phyloP scores from a whole-genome alignment of 2,113 vertebrate species.

The Cinclus mexicanus region DNA sequence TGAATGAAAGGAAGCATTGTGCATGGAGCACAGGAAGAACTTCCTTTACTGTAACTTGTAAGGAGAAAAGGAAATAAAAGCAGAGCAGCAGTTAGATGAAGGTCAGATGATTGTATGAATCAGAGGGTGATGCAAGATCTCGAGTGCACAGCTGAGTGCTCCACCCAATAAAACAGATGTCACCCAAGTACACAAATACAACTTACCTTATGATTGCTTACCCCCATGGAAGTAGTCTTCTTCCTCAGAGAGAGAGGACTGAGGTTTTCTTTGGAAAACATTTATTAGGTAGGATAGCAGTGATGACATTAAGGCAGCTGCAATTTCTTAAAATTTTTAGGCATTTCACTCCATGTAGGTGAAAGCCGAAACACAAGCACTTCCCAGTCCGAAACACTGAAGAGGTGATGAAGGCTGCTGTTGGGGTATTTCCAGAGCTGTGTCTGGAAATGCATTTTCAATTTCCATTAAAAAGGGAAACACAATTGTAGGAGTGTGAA shows the following conservation, averaged over 20 bases:
- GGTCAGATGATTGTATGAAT: constrained; percentile 51
- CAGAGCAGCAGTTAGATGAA: neutral
- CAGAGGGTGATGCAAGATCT: constrained; percentile 10
- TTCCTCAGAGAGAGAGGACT: neutral
- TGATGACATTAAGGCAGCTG: neutral
- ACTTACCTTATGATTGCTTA: neutral
- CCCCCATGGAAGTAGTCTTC: neutral
- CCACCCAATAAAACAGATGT: neutral
- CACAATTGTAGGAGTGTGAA: neutral
- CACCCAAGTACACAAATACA: neutral
- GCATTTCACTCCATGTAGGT: neutral
- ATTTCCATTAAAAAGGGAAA: neutral
- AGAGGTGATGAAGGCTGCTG: neutral
- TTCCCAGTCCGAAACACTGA: neutral
- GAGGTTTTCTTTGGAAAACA: neutral
- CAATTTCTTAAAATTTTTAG: neutral
- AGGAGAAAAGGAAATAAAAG: constrained; percentile 6
- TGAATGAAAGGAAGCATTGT: neutral
- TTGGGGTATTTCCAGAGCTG: neutral
- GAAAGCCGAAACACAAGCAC: neutral
- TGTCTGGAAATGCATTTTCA: neutral
- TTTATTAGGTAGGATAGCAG: neutral
- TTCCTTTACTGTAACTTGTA: neutral
- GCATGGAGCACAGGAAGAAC: neutral
- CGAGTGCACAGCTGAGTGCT: neutral